Base-by-base conservation (phyloP, 2,113 vertebrate genomes). In the Oreochromis niloticus region DNA sequence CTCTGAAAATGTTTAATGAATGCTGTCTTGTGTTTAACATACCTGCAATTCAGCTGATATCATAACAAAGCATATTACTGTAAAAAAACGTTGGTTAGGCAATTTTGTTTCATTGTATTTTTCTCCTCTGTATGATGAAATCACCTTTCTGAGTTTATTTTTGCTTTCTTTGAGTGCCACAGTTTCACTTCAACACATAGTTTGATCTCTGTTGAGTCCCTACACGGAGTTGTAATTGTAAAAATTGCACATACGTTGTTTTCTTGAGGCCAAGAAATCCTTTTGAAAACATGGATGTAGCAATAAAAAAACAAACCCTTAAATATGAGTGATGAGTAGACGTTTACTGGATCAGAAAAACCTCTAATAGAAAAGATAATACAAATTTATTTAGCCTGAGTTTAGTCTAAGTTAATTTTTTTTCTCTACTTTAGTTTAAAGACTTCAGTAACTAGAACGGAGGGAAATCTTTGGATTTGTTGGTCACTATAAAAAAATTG, bases 141-240 rank as follows among this genome's bases (percentile, higher is more conserved):
- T 1, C 43, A 7, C 6, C 43, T 32, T 32, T 50, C 39, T 32
- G 43, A 5, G 43, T 50, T 48, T 32, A 32, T 32, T 78, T 73
- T 73, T 27, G 13, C 6, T 24, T 41, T n/a, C 0, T 0, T 46
- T 71, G 2, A 16, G 9, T 48, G 43, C 14, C 24, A 24, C 14
- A 3, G 41, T 46, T 75, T 75, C 22, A 2, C 41, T 46, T 7
- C 41, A 17, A 73, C 13, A 30, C 9, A 27, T 73, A 46, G 2
- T 17, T 17, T 7, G 68, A 27, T 75, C 12, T 30, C 14, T 11
- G 14, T 75, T 0, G 24, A 30, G 41, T 46, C 0, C 71, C 43
- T 32, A 11, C 54, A 12, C 5, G 2, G n/a, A 22, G 4, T 11
- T 55, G 4, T 50, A 48, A 1, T 73, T 73, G 41, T 73, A 73